These are phyloP conservation scores for Adelphocoris suturalis DNA, from an alignment of 2,888 invertebrate genomes.

Conservation along the genomic window DNA sequence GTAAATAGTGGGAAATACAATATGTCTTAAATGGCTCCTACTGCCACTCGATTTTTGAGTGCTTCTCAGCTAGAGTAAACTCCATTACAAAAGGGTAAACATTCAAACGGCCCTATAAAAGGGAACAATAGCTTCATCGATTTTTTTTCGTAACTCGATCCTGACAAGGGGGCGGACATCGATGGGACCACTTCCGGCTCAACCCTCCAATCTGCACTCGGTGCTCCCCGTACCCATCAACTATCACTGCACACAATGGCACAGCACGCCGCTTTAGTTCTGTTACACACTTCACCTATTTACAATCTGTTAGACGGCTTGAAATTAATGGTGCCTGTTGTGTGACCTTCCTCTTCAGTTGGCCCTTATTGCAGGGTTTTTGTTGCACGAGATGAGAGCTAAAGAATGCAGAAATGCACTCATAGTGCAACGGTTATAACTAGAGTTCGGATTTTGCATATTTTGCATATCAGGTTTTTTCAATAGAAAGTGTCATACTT, in stretches of 20 bases:
- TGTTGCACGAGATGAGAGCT: no score
- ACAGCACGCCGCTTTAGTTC: background rate
- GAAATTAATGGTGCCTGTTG: background rate
- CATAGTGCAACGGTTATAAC: slow-evolving; percentile 17
- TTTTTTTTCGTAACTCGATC: slow-evolving; percentile 1
- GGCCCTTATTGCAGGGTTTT: background rate
- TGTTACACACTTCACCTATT: slow-evolving; percentile 3
- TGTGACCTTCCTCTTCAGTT: background rate
- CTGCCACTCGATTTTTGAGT: background rate
- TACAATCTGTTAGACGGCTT: background rate
- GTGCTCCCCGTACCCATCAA: background rate
- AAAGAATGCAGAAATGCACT: background rate
- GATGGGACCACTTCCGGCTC: slow-evolving; percentile 24
- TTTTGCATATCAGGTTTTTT: no score
- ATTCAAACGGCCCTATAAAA: background rate
- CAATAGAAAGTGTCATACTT: no score
- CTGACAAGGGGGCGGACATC: slow-evolving; percentile 8
- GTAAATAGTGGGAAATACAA: no score
- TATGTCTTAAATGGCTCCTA: no score
- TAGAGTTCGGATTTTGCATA: no score
- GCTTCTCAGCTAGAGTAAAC: background rate
- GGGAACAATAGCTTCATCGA: background rate
- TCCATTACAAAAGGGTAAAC: slow-evolving; percentile 13
- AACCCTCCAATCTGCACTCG: slow-evolving; percentile 19
- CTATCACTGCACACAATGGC: background rate